Evolutionary conservation across 2,113 vertebrate species (phyloP).

Genomic region (Arothron firmamentum): DNA sequence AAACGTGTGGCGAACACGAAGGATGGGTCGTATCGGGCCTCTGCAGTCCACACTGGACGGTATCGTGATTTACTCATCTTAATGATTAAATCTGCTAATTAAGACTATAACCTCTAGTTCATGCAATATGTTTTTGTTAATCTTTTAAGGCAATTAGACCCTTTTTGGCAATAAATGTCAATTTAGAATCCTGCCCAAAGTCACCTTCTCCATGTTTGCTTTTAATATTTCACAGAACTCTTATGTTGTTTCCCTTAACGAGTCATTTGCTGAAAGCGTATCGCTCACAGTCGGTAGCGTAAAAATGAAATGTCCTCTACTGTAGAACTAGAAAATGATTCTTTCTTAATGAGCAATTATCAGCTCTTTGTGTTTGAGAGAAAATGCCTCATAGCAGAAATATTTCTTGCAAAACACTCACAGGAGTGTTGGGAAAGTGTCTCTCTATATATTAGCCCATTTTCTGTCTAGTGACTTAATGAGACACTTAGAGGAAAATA

Average conservation of each 20-base stretch:
- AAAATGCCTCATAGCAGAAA: not conserved
- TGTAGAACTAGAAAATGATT: constrained; percentile 1
- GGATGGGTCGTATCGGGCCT: constrained; percentile 95
- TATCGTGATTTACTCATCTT: constrained; percentile 46
- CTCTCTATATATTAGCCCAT: constrained; percentile 23
- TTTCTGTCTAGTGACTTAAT: constrained; percentile 37
- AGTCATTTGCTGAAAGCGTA: not conserved
- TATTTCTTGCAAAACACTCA: not conserved
- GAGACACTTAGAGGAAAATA: constrained; percentile 22
- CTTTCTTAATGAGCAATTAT: not conserved
- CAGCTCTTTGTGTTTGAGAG: not conserved
- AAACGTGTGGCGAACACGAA: constrained; percentile 88
- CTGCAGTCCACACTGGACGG: constrained; percentile 94
- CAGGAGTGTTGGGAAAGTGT: not conserved
- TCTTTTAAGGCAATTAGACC: too few relatives aligned
- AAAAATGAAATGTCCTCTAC: not conserved
- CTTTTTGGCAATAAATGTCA: too few relatives aligned
- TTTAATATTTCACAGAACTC: constrained; percentile 24
- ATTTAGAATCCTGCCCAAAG: constrained; percentile 38
- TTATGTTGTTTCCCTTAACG: constrained; percentile 6
- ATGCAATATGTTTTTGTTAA: too few relatives aligned
- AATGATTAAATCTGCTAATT: not conserved
- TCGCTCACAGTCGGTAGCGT: not conserved
- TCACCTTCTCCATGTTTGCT: constrained; percentile 52
- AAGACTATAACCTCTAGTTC: not conserved